Base-by-base conservation (phyloP, 2,797 vertebrate genomes). In the Mareca strepera region DNA sequence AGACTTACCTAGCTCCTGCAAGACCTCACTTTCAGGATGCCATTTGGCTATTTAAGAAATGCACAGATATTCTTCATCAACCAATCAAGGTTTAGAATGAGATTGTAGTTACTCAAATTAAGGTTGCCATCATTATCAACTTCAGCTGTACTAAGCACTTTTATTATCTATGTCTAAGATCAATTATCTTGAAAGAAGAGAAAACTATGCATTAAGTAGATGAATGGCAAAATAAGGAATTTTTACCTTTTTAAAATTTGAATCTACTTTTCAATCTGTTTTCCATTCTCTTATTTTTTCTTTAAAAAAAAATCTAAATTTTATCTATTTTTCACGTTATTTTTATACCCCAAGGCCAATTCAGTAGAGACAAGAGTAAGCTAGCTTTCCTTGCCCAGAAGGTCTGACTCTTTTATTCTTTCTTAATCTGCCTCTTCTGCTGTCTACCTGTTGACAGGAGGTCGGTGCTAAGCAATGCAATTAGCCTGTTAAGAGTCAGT, bases 381-480 rank as follows among this genome's bases (percentile, higher is more conserved):
- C 26, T 23, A 63, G 21, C 20, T 66, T 72, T 72, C 46, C 70
- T 43, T 56, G 26, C 31, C 33, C 26, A 58, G 43, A 26, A 74
- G 69, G 4, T 59, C 37, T 39, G 11, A 53, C 50, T 58, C 50
- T 46, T 52, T 43, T 75, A 23, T 11, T 76, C 52, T 76, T 68
- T 52, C 56, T 69, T 92, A 88, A 93, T 63, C 52, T 92, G 69
- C 91, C 89, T 96, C 90, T 81, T 86, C 76, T 90, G 72, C 96
- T 41, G 21, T 86, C 93, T 86, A 92, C 84, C 78, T 96, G 84
- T 75, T 92, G 95, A 95, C 82, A 95, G 64, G 63, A 94, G 92
- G 95, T 97, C 92, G 73, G 88, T 78, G 88, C 92, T 96, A 94
- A 93, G 86, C 92, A 95, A 75, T 88, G 62, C 41, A 96, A 97